Evolutionary conservation across 2,113 vertebrate genomes (phyloP).

Genomic region (Turnix velox): DNA sequence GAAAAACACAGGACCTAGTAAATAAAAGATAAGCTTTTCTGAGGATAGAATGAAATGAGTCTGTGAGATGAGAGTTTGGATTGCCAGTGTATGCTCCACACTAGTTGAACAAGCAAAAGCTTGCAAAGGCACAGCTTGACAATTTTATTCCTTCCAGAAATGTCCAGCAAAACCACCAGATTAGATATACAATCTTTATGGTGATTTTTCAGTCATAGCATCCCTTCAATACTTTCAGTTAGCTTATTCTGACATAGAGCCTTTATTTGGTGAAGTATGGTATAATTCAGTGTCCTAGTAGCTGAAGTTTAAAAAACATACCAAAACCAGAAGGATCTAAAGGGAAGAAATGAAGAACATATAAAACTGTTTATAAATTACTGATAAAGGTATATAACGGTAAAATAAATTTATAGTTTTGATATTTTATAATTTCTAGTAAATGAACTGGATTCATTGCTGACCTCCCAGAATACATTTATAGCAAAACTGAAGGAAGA

Average conservation of each 20-base stretch:
- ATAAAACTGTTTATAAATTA: not conserved
- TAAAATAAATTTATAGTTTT: not conserved
- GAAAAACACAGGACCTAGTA: not conserved
- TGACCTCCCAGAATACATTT: conserved; percentile 86
- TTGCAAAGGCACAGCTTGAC: not conserved
- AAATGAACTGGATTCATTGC: conserved; percentile 79
- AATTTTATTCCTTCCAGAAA: conserved; percentile 2
- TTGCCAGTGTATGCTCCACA: not conserved
- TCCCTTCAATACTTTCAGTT: not conserved
- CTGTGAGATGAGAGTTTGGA: not conserved
- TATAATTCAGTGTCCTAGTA: not conserved
- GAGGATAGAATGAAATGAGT: not conserved
- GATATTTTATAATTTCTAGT: conserved; percentile 73
- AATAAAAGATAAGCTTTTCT: not conserved
- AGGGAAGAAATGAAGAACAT: not conserved
- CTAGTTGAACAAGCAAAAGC: not conserved
- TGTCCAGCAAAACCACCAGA: not conserved
- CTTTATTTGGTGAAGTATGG: not conserved
- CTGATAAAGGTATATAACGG: not conserved
- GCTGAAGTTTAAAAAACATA: not conserved
- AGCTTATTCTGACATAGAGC: not conserved
- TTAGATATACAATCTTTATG: not conserved
- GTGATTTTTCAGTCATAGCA: not conserved
- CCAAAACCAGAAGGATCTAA: not conserved
- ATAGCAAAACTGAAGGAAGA: conserved; percentile 87